These are phyloP conservation scores for Sebastes dallii DNA, from an alignment of 2,797 vertebrate genomes.

Conservation along the genomic window DNA sequence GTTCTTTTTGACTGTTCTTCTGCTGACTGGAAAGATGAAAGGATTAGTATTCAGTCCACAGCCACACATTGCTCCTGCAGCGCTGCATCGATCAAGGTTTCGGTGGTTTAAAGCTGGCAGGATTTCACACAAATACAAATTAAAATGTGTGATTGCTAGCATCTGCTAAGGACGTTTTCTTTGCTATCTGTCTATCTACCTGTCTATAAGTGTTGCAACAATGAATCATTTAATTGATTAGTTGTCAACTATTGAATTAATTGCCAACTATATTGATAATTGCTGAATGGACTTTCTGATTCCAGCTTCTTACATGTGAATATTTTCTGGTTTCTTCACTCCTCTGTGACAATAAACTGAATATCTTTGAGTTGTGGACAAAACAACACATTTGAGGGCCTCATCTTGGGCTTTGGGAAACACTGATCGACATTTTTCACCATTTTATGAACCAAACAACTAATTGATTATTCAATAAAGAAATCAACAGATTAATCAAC, in stretches of 20 bases:
- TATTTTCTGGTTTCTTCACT: background rate
- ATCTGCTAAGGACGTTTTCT: background rate
- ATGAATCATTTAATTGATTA: no score
- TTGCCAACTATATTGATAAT: no score
- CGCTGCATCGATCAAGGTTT: conserved; percentile 10
- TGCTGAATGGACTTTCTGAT: background rate
- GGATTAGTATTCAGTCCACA: conserved; percentile 27
- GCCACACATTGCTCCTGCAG: background rate
- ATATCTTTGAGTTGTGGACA: background rate
- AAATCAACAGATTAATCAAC: background rate
- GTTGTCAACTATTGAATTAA: no score
- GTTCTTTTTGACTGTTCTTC: background rate
- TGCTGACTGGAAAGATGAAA: conserved; percentile 13
- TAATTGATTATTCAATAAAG: background rate
- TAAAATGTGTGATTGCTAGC: background rate
- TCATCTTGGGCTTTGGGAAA: background rate
- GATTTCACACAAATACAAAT: conserved; percentile 8
- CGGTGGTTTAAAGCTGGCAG: conserved; percentile 6
- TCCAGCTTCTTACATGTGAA: background rate
- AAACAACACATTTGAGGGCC: background rate
- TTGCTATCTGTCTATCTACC: background rate
- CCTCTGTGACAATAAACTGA: background rate
- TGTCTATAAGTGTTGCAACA: background rate
- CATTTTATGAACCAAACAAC: background rate
- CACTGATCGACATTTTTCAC: no score